Evolutionary conservation across 2,797 vertebrate genomes (phyloP), one percentile per base, ranked within the genome.

Genomic region (Melanotaenia maccullochi): DNA sequence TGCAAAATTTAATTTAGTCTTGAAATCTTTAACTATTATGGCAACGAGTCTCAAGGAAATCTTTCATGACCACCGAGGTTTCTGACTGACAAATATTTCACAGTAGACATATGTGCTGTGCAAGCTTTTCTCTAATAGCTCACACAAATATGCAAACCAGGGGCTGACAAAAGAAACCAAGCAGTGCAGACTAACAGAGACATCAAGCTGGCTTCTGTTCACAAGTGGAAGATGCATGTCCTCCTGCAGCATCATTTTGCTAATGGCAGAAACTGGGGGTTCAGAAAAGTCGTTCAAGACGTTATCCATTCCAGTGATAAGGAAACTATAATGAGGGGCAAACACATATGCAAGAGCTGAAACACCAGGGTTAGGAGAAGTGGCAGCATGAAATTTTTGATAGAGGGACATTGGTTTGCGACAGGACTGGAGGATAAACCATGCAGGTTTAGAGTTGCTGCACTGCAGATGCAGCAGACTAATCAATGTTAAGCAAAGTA

Each of bases 161-260:
- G n/a, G 47, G 47, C 4, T n/a, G n/a, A n/a, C 20, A 20, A 52
- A 52, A 38, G 30, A 20, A 60, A 22, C 6, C 18, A n/a, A 44
- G 42, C 16, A 2, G 42, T 28, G 56, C 42, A 38, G 18, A 52
- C 47, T 49, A 22, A 49, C n/a, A 22, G 9, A 49, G 33, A 30
- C 36, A 20, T 69, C 24, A 60, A 52, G 58, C 67, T 22, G 67
- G 22, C 67, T 30, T 54, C 44, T 16, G 28, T 52, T 69, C 18
- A 52, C 16, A 69, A 52, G 38, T 12, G 67, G 55, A 69, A 30
- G 58, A 69, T 60, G 18, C 52, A 32, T 40, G 51, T 69, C 36
- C 51, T 30, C 42, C 59, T 44, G 59, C 13, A 13, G 49, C 60
- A 62, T 55, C 59, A 62, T 61, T 62, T 56, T 71, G 36, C 18